A percentile compares a stretch with the other conserved stretches of the same genome.
Conservation (phyloP, 1,140 invertebrate species). For the Ostrea edulis region DNA sequence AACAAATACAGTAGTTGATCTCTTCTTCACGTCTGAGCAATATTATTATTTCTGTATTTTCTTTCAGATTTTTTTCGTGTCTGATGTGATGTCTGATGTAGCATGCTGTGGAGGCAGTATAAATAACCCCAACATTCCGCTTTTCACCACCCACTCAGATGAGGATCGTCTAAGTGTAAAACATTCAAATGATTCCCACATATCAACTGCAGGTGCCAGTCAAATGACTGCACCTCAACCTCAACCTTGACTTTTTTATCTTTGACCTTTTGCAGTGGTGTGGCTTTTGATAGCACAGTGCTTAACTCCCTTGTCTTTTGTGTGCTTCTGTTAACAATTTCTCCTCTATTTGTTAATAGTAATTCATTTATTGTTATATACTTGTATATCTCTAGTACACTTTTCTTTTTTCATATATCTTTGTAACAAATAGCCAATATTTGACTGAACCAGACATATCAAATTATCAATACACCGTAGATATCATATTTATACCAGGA, state of each 20-base stretch:
- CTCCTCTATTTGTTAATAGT: background rate
- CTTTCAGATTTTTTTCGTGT: conserved; percentile 47
- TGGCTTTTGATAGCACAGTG: conserved; percentile 11
- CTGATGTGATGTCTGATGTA: conserved; percentile 43
- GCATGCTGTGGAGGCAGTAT: background rate
- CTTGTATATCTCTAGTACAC: background rate
- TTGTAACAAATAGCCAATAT: background rate
- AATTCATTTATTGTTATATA: background rate
- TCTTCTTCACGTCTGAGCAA: no score
- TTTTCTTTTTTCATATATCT: background rate
- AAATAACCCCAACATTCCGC: conserved; percentile 32
- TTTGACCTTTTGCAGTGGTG: background rate
- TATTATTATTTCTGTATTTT: background rate
- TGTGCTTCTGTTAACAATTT: background rate
- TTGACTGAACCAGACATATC: background rate
- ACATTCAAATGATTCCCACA: conserved; percentile 27
- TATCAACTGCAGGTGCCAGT: background rate
- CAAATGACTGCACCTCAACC: background rate
- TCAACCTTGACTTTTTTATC: background rate
- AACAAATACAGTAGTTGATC: background rate
- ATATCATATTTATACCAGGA: no score
- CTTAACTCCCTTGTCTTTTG: background rate
- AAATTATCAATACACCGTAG: no score
- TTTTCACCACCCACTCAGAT: conserved; percentile 40
- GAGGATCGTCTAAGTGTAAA: conserved; percentile 46